Evolutionary conservation across 2,888 invertebrate genomes (phyloP).

Genomic region (Hipparchia semele): DNA sequence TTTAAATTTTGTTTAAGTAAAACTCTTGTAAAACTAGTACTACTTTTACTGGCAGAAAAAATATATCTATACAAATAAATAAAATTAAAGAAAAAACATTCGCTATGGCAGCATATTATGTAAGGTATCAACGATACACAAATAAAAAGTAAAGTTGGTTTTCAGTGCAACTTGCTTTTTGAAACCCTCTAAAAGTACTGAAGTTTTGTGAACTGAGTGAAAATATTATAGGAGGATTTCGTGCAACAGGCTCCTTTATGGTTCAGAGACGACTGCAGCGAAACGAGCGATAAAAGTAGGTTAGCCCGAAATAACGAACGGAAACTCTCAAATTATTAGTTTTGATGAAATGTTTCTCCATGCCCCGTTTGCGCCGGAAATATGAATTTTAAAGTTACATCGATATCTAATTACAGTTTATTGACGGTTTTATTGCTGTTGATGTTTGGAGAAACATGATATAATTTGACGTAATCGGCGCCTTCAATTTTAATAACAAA

Average conservation of each 20-base stretch:
- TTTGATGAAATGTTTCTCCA: slow-evolving; percentile 74
- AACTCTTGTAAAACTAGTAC: no score
- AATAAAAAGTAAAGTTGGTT: neutral
- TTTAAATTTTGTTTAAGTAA: no score
- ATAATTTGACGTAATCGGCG: neutral
- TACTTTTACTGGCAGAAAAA: no score
- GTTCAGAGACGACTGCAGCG: slow-evolving; percentile 38
- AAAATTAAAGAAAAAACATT: no score
- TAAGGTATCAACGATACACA: no score
- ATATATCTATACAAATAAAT: no score
- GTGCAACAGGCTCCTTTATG: slow-evolving; percentile 35
- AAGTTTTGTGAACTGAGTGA: slow-evolving; percentile 2
- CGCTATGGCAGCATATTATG: no score
- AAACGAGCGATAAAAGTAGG: slow-evolving; percentile 58
- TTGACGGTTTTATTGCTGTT: slow-evolving; percentile 47
- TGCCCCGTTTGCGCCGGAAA: slow-evolving; percentile 65
- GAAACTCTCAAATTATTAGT: slow-evolving; percentile 79
- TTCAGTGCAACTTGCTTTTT: neutral
- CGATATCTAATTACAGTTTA: slow-evolving; percentile 48
- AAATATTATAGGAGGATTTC: slow-evolving; percentile 27
- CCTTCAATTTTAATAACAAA: neutral
- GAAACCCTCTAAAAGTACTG: neutral
- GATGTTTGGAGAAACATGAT: slow-evolving; percentile 36
- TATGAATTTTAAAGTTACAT: slow-evolving; percentile 48
- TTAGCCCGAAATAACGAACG: slow-evolving; percentile 74